phyloP scores from a whole-genome alignment of 2,888 invertebrate genomes.

The Sabatieria punctata region DNA sequence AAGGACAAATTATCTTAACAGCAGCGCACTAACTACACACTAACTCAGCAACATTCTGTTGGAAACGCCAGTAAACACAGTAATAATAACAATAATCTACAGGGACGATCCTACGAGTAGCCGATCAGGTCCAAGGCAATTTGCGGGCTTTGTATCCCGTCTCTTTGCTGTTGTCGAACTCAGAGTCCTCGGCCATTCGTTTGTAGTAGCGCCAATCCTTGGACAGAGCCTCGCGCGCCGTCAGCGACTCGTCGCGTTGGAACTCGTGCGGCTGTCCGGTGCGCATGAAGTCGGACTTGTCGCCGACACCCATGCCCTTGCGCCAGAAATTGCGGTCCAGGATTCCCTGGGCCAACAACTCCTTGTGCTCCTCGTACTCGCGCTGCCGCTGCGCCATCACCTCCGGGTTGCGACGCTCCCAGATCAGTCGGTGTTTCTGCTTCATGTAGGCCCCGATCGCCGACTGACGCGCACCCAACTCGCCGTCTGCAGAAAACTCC shows the following conservation, averaged over 20 bases:
- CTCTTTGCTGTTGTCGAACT: not conserved
- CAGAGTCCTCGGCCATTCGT: slow-evolving; percentile 11
- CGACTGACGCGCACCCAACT: slow-evolving; percentile 57
- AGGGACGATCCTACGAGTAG: too few species aligned
- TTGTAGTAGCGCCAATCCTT: slow-evolving; percentile 31
- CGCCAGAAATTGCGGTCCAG: not conserved
- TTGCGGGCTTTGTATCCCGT: too few species aligned
- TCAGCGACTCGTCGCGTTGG: too few species aligned
- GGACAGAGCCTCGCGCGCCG: slow-evolving; percentile 26
- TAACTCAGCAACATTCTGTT: too few species aligned
- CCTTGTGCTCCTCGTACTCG: slow-evolving; percentile 17
- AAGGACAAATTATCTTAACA: too few species aligned
- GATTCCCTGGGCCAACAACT: slow-evolving; percentile 19
- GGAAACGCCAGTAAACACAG: too few species aligned
- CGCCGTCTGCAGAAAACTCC: slow-evolving; percentile 53
- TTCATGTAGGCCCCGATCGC: slow-evolving; percentile 73
- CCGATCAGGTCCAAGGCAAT: too few species aligned
- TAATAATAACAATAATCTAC: too few species aligned
- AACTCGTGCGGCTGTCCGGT: not conserved
- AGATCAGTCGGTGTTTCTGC: slow-evolving; percentile 92
- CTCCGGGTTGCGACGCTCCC: slow-evolving; percentile 67
- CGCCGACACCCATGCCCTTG: not conserved
- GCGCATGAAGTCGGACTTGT: not conserved
- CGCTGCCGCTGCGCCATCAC: slow-evolving; percentile 26
- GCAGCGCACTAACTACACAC: too few species aligned